Evolutionary conservation across 2,888 invertebrate genomes (phyloP), one percentile per base, ranked within the genome.

Genomic region (Napeogenes sylphis): DNA sequence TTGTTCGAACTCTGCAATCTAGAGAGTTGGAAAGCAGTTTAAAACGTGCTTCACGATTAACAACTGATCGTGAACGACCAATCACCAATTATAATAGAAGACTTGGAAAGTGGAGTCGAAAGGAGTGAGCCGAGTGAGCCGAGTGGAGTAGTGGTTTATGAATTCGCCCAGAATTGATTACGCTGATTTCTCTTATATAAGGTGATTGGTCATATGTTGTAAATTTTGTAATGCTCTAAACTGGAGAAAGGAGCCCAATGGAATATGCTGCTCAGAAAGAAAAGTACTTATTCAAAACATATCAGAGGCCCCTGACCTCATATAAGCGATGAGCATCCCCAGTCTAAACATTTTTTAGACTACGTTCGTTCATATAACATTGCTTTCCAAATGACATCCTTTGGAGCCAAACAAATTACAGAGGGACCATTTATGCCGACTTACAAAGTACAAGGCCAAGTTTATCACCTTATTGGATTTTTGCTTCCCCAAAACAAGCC

Each of bases 391-490:
- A 72, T 70, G 69, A 72, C 70, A 3, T 72, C 71, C 0, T 71
- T 71, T 65, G 70, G 70, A 2, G 72, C 70, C 0, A 63, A 71
- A 64, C 62, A 73, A 66, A 64, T 70, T 4, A 4, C 55, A 45
- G 70, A 71, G 55, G 67, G 63, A 2, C 8, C 53, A 12, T 75
- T 71, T 35, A 72, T 73, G 72, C 73, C 72, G 1, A 75, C 73
- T 4, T 73, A 72, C 61, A 74, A 73, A 55, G 54, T 73, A 0
- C 71, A 68, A 54, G 68, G 65, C 2, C 63, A 65, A 5, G 59
- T 71, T 14, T 71, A 73, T 32, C 72, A 72, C 30, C 45, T 64
- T 0, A 70, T 72, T 12, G 72, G 71, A 14, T 64, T 65, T 4
- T 45, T 70, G 4, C 12, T 71, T 12, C 68, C 68, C 5, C 47